Base-by-base conservation (phyloP, 2,797 vertebrate genomes). In the Tapirus indicus region DNA sequence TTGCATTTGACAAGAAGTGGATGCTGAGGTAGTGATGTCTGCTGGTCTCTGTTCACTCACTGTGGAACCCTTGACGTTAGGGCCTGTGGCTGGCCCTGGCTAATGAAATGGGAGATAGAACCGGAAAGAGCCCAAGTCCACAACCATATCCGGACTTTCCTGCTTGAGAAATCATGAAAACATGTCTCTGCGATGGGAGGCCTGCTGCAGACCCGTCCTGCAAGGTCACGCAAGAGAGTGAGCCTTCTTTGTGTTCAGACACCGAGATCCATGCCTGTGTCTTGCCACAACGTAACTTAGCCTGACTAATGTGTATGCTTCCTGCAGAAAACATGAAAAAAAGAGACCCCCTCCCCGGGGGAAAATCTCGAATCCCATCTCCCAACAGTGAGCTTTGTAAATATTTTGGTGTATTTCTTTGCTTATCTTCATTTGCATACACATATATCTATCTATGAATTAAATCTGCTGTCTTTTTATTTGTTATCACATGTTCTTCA, bases 221-320 rank as follows among this genome's bases (percentile, higher is more conserved):
- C 54, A 29, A 25, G 25, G 20, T 14, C 1, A 7, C 16, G 1
- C 2, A 6, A 49, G 11, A 12, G 3, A 38, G 4, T 27, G 2
- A 20, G 2, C 10, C 1, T 7, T 49, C 21, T 35, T n/a, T 66
- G 20, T 2, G 7, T 18, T 58, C 35, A 72, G 64, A 5, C 29
- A 32, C 8, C 20, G n/a, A 8, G 7, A 77, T 83, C 35, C 54
- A 6, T 1, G 35, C 29, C 49, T 93, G 18, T 66, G 77, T 91
- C 27, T 56, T 49, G 32, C 32, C 49, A 21, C 23, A 29, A 11
- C 18, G 14, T 21, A 79, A 66, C 17, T 38, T 35, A 58, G 5
- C 27, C 38, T 32, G 47, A 64, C 23, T 17, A 58, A 44, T 74
- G 27, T 38, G 12, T 2, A 32, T 20, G n/a, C 3, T 83, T 72